Evolutionary conservation across 1,140 invertebrate species (phyloP).

Genomic region (Pseudomyrmex pallidus): DNA sequence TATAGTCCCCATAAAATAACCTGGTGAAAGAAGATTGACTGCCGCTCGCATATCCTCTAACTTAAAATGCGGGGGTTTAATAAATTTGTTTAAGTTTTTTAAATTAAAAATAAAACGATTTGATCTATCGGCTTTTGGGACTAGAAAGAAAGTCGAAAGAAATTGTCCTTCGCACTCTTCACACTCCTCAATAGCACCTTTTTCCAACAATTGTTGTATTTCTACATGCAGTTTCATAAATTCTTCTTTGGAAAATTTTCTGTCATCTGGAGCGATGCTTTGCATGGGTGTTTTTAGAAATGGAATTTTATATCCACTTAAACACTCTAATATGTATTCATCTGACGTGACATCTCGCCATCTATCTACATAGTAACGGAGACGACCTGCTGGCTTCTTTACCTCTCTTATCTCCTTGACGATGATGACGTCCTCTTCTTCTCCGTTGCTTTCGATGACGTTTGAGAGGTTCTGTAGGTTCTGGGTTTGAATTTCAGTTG

Average conservation of each 20-base stretch:
- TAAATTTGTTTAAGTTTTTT: slow-evolving; percentile 68
- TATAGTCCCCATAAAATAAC: slow-evolving; percentile 50
- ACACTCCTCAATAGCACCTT: not conserved
- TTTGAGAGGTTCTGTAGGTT: not conserved
- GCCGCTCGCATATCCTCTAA: slow-evolving; percentile 65
- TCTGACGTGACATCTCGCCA: not conserved
- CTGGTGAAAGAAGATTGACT: slow-evolving; percentile 15
- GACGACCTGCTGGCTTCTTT: not conserved
- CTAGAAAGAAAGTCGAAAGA: slow-evolving; percentile 60
- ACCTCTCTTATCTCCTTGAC: slow-evolving; percentile 2
- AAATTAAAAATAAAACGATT: slow-evolving; percentile 71
- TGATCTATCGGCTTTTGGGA: slow-evolving; percentile 61
- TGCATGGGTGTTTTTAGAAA: not conserved
- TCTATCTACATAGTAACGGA: not conserved
- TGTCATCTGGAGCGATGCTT: not conserved
- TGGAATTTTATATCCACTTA: not conserved
- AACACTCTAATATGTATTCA: not conserved
- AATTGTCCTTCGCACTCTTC: not conserved
- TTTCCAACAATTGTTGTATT: not conserved
- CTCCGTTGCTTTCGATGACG: slow-evolving; percentile 14
- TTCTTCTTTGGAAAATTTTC: not conserved
- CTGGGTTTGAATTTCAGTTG: slow-evolving; percentile 5
- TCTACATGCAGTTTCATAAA: not conserved
- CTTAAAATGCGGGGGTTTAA: slow-evolving; percentile 66
- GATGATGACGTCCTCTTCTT: not conserved